phyloP scores from a whole-genome alignment of 2,888 invertebrate species.

The Ennomos erosarius region DNA sequence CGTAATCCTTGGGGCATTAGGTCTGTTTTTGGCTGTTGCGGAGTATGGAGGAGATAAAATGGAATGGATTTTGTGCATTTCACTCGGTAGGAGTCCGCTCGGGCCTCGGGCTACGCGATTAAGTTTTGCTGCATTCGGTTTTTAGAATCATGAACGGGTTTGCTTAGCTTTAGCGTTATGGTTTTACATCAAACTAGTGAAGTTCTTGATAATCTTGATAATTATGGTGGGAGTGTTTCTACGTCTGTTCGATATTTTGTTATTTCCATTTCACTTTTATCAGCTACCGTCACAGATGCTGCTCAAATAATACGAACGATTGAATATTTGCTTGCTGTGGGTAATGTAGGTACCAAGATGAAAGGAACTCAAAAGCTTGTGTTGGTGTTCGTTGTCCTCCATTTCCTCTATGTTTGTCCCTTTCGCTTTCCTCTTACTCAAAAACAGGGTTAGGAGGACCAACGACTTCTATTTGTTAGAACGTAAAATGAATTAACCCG shows the following conservation, averaged over 20 bases:
- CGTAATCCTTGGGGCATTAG: conserved; percentile 43
- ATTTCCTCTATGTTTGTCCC: no score
- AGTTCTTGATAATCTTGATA: conserved; percentile 26
- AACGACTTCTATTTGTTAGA: no score
- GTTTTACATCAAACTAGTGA: conserved; percentile 34
- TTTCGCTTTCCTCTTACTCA: no score
- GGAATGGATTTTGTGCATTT: conserved; percentile 83
- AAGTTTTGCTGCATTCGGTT: conserved; percentile 48
- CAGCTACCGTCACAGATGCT: conserved; percentile 5
- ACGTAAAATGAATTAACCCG: no score
- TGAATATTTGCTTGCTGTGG: no score
- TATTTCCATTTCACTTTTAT: not conserved
- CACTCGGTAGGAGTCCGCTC: conserved; percentile 66
- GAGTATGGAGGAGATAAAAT: conserved; percentile 73
- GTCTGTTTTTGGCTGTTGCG: conserved; percentile 43
- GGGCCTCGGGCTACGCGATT: conserved; percentile 43
- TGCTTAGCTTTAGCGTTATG: conserved; percentile 36
- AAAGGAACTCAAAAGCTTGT: no score
- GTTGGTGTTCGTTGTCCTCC: no score
- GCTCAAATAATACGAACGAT: no score
- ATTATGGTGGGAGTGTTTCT: not conserved
- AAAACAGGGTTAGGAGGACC: no score
- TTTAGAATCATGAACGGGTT: conserved; percentile 42
- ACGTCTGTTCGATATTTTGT: conserved; percentile 4
- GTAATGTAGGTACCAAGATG: no score